Conservation (phyloP, 2,113 vertebrate species). For the Ceratotherium simum region DNA sequence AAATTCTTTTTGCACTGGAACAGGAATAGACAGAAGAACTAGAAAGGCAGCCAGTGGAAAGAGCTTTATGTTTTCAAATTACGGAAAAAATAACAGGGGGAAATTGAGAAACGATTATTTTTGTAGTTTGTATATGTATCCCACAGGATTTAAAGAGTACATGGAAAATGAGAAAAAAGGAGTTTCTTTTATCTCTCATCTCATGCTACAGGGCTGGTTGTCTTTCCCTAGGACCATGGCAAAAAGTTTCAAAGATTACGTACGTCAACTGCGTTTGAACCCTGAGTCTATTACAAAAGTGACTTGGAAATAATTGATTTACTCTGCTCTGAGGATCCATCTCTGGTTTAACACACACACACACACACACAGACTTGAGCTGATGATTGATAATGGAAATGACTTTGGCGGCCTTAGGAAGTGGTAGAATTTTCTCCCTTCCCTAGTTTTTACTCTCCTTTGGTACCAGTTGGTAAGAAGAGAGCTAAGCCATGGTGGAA, state of each 20-base stretch:
- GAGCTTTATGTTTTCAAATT: constrained; percentile 81
- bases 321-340: background rate
- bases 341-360: background rate
- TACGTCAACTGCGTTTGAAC: background rate
- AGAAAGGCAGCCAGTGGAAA: constrained; percentile 84
- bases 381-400: constrained; percentile 30
- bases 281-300: background rate
- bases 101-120: constrained; percentile 54
- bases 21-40: constrained; percentile 88
- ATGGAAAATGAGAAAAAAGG: background rate
- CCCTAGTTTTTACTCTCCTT: background rate
- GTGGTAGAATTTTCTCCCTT: background rate
- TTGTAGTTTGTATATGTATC: constrained; percentile 43
- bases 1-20: constrained; percentile 84
- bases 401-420: background rate
- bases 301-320: background rate
- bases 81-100: constrained; percentile 72
- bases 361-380: background rate
- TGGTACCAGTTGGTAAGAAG: background rate
- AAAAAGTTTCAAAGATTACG: constrained; percentile 27
- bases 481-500: background rate
- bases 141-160: background rate
- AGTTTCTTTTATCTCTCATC: background rate
- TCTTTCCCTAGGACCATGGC: background rate
- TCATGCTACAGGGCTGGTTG: background rate